Percentiles rank a stretch among this genome's conserved stretches.
Evolutionary conservation across 2,888 invertebrate genomes (phyloP).

Genomic region (Sarcophaga variegata): DNA sequence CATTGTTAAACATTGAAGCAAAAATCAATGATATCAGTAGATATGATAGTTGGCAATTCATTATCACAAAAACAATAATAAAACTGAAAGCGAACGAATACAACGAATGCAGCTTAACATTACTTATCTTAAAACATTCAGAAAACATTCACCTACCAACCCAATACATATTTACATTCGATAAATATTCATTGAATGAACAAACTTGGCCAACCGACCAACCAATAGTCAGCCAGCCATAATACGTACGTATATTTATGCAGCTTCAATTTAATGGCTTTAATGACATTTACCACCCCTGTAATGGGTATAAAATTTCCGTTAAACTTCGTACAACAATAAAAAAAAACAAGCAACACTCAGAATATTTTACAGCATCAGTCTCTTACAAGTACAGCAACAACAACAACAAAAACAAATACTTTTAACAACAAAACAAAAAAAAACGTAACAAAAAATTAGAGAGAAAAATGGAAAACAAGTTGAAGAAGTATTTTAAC

Average conservation of each 20-base stretch:
- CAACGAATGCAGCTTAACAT: too few relatives aligned
- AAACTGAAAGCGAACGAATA: too few relatives aligned
- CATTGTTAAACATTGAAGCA: too few relatives aligned
- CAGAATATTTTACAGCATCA: too few relatives aligned
- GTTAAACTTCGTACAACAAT: constrained; percentile 6
- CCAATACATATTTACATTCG: not conserved
- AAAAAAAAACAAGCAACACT: not conserved
- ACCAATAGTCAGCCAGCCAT: not conserved
- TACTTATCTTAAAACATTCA: too few relatives aligned
- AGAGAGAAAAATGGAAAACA: too few relatives aligned
- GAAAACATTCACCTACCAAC: too few relatives aligned
- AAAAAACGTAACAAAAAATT: too few relatives aligned
- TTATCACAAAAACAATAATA: too few relatives aligned
- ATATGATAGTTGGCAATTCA: too few relatives aligned
- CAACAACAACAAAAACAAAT: constrained; percentile 11
- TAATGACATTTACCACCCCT: constrained; percentile 51
- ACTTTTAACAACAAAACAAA: constrained; percentile 9
- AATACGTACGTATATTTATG: constrained; percentile 46
- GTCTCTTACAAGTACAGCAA: not conserved
- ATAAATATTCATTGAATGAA: not conserved
- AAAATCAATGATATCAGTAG: too few relatives aligned
- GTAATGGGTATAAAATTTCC: constrained; percentile 44
- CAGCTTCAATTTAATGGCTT: constrained; percentile 56
- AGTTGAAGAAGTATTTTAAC: constrained; percentile 41
- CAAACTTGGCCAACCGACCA: not conserved